These are phyloP conservation scores for Protophormia terraenovae DNA, from an alignment of 2,888 invertebrate species.

Conservation along the genomic window DNA sequence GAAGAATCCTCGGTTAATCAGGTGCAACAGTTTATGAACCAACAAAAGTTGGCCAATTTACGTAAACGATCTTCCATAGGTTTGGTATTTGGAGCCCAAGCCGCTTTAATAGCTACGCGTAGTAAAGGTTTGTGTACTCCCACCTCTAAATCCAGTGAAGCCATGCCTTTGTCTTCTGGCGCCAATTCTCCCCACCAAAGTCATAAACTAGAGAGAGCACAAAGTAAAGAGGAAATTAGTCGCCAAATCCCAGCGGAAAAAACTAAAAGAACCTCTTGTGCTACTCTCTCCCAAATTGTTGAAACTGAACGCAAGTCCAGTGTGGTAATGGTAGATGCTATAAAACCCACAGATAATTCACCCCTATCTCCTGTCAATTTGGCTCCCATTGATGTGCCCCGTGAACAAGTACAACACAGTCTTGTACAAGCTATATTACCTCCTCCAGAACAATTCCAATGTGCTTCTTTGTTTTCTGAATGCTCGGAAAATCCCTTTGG, in stretches of 20 bases:
- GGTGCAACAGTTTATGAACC: slow-evolving; percentile 80
- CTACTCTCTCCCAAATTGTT: slow-evolving; percentile 76
- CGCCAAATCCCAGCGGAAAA: slow-evolving; percentile 86
- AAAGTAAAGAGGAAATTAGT: slow-evolving; percentile 79
- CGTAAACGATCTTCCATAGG: slow-evolving; percentile 81
- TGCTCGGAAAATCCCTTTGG: slow-evolving; percentile 85
- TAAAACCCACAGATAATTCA: slow-evolving; percentile 66
- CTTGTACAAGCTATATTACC: slow-evolving; percentile 87
- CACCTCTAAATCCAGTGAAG: slow-evolving; percentile 78
- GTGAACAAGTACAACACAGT: slow-evolving; percentile 80
- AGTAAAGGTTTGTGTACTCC: slow-evolving; percentile 77
- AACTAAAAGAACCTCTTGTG: slow-evolving; percentile 82
- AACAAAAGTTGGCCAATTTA: slow-evolving; percentile 77
- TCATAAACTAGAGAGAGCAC: slow-evolving; percentile 72
- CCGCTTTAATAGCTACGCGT: slow-evolving; percentile 80
- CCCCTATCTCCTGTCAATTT: slow-evolving; percentile 79
- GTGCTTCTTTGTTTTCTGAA: slow-evolving; percentile 85
- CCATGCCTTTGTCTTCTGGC: slow-evolving; percentile 69
- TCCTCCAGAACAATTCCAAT: slow-evolving; percentile 88
- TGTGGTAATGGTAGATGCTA: neutral
- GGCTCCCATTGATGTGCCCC: slow-evolving; percentile 79
- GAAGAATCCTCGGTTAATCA: slow-evolving; percentile 89
- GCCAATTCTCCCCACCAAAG: slow-evolving; percentile 69
- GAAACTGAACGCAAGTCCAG: slow-evolving; percentile 74
- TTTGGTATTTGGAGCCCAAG: slow-evolving; percentile 80